Evolutionary conservation across 2,888 invertebrate genomes (phyloP).

Genomic region (Hydriomena furcata): DNA sequence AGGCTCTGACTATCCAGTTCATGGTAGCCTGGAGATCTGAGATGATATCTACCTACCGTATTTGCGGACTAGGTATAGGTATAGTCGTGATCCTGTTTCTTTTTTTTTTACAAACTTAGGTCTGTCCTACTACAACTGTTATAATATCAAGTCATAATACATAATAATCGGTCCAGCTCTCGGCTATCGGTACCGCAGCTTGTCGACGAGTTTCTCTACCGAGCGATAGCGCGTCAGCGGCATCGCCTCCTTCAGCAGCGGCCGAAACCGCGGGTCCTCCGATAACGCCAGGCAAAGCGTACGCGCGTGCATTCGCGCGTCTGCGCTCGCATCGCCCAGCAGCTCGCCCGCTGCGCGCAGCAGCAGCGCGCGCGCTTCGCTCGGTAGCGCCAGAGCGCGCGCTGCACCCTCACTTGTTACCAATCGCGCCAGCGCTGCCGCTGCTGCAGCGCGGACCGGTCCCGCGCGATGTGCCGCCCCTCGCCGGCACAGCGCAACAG

Average conservation of each 20-base stretch:
- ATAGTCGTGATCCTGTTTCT: no score
- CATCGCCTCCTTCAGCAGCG: slow-evolving; percentile 90
- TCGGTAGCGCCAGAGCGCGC: slow-evolving; percentile 87
- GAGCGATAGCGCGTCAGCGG: slow-evolving; percentile 90
- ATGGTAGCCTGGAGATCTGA: no score
- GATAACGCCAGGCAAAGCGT: slow-evolving; percentile 89
- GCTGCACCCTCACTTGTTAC: slow-evolving; percentile 90
- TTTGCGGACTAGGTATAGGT: no score
- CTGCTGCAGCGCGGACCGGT: slow-evolving; percentile 92
- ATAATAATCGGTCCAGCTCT: not conserved
- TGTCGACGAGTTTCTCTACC: slow-evolving; percentile 91
- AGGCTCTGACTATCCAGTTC: no score
- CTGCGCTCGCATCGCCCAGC: slow-evolving; percentile 92
- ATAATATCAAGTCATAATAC: no score
- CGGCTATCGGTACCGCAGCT: slow-evolving; percentile 67
- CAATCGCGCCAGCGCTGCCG: slow-evolving; percentile 88
- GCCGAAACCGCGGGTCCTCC: slow-evolving; percentile 89
- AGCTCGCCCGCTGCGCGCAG: slow-evolving; percentile 92
- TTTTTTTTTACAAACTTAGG: no score
- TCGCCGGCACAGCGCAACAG: slow-evolving; percentile 86
- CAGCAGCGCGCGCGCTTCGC: slow-evolving; percentile 91
- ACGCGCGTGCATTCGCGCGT: slow-evolving; percentile 92
- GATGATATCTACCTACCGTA: no score
- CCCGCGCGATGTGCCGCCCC: slow-evolving; percentile 94
- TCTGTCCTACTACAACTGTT: no score